These are phyloP conservation scores for Cinclus cinclus DNA, from an alignment of 2,113 vertebrate genomes.

Conservation along the genomic window DNA sequence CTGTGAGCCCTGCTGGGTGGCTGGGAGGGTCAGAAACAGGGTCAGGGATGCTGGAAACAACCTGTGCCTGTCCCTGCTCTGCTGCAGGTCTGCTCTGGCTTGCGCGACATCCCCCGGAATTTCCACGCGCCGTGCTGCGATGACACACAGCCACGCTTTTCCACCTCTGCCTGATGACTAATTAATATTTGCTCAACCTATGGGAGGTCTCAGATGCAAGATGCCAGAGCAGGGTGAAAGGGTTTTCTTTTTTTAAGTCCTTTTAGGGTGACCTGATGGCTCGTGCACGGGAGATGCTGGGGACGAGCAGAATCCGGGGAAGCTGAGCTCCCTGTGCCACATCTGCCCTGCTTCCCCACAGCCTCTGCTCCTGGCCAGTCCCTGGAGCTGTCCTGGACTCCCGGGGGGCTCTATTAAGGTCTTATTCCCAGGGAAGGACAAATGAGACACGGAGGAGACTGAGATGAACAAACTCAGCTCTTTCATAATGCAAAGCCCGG, in stretches of 20 bases:
- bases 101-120: neutral
- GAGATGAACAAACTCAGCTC: neutral
- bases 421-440: neutral
- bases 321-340: neutral
- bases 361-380: neutral
- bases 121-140: rapidly evolving
- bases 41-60: neutral
- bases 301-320: neutral
- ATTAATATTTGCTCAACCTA: neutral
- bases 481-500: neutral
- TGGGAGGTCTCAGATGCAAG: neutral
- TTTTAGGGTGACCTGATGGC: neutral
- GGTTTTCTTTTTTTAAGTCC: neutral
- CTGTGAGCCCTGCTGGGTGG: neutral
- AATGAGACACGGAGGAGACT: neutral
- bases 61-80: neutral
- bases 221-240: neutral
- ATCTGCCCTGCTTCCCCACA: neutral
- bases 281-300: neutral
- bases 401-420: rapidly evolving
- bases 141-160: neutral
- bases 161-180: neutral
- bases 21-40: neutral
- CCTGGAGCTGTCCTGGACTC: neutral
- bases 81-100: neutral